Conservation (phyloP, 2,113 vertebrate species). For the human (Homo sapiens) region GRCh38 chr21:29410501-29411000, state of each 20-base stretch:
- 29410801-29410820: background rate
- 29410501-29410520: slow-evolving; percentile 11
- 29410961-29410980: no score
- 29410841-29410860: no score
- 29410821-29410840: no score
- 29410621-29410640: background rate
- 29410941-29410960: no score
- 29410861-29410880: no score
- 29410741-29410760: background rate
- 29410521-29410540: background rate
- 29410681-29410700: background rate
- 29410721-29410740: background rate
- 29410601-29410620: background rate
- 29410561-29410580: background rate
- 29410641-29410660: background rate
- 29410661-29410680: background rate
- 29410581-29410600: background rate
- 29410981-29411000: no score
- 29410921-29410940: no score
- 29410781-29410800: background rate
- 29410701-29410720: background rate
- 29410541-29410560: background rate
- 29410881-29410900: no score
- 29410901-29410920: no score
- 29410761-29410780: background rate